Percentiles rank a stretch among this genome's conserved stretches.
Evolutionary conservation across 2,888 invertebrate genomes (phyloP).

Genomic region (Calephelis perditalis): DNA sequence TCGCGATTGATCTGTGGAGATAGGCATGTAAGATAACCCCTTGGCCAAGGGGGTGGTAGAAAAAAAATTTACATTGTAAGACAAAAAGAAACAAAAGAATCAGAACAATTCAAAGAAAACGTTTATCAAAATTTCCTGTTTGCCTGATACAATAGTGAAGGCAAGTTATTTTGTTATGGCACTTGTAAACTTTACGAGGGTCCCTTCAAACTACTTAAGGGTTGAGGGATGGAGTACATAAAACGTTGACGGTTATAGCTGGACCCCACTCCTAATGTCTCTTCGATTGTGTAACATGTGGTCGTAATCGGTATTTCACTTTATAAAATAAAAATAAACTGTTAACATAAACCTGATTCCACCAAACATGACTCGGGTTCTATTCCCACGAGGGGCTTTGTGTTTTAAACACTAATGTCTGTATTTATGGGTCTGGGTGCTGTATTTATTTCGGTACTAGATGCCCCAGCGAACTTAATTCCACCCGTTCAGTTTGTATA

Average conservation of each 20-base stretch:
- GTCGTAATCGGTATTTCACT: background rate
- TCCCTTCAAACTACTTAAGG: constrained; percentile 5
- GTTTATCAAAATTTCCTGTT: constrained; percentile 3
- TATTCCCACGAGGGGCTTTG: too few relatives aligned
- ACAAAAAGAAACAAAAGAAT: background rate
- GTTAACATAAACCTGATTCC: too few relatives aligned
- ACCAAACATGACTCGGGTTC: too few relatives aligned
- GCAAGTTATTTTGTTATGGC: constrained; percentile 5
- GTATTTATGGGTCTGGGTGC: too few relatives aligned
- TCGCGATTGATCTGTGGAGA: too few relatives aligned
- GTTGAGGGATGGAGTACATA: constrained; percentile 9
- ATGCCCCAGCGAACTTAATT: too few relatives aligned
- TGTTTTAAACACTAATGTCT: too few relatives aligned
- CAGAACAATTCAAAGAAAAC: constrained; percentile 1
- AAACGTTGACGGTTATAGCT: constrained; percentile 2
- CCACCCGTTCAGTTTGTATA: too few relatives aligned
- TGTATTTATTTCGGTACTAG: too few relatives aligned
- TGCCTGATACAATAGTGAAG: constrained; percentile 3
- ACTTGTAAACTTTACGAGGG: constrained; percentile 10
- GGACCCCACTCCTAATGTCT: constrained; percentile 1
- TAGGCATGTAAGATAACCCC: too few relatives aligned
- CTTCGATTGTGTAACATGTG: constrained; percentile 3
- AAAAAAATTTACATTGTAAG: background rate
- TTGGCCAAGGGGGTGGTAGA: too few relatives aligned
- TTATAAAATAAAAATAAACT: too few relatives aligned